These are phyloP conservation scores for Eublepharis macularius DNA, from an alignment of 2,113 vertebrate species.

Conservation along the genomic window DNA sequence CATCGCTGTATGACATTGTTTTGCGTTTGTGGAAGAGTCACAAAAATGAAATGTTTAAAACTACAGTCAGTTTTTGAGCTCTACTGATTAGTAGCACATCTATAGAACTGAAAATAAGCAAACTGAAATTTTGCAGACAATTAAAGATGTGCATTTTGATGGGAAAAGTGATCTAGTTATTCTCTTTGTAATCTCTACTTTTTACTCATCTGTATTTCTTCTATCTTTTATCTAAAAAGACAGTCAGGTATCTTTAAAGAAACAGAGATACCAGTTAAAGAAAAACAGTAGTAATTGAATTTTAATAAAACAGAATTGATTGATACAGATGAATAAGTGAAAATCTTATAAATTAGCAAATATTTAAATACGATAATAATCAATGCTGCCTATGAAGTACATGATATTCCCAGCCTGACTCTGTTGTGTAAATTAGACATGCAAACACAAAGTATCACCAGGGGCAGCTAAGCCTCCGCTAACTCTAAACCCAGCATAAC, in stretches of 20 bases:
- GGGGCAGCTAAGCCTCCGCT: background rate
- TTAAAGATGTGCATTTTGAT: conserved; percentile 56
- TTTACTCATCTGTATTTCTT: conserved; percentile 17
- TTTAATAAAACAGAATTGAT: conserved; percentile 50
- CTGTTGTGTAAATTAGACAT: background rate
- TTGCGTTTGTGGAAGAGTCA: conserved; percentile 50
- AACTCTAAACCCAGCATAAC: background rate
- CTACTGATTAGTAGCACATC: conserved; percentile 19
- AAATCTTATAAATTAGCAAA: conserved; percentile 18
- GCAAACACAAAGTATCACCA: background rate
- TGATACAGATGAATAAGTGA: conserved; percentile 25
- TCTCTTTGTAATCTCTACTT: conserved; percentile 40
- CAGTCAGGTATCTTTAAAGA: conserved; percentile 42
- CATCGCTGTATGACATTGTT: conserved; percentile 39
- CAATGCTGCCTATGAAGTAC: background rate
- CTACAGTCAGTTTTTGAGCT: conserved; percentile 28
- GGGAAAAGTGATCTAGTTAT: conserved; percentile 42
- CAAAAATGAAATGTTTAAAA: conserved; percentile 62
- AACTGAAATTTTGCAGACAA: conserved; percentile 52
- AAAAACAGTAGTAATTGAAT: conserved; percentile 32
- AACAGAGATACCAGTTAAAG: background rate
- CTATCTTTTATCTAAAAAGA: conserved; percentile 47
- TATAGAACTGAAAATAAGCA: conserved; percentile 42
- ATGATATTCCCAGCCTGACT: background rate
- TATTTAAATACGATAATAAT: conserved; percentile 17